Conservation (phyloP, 2,113 vertebrate species). For the Corythornis vintsioides region DNA sequence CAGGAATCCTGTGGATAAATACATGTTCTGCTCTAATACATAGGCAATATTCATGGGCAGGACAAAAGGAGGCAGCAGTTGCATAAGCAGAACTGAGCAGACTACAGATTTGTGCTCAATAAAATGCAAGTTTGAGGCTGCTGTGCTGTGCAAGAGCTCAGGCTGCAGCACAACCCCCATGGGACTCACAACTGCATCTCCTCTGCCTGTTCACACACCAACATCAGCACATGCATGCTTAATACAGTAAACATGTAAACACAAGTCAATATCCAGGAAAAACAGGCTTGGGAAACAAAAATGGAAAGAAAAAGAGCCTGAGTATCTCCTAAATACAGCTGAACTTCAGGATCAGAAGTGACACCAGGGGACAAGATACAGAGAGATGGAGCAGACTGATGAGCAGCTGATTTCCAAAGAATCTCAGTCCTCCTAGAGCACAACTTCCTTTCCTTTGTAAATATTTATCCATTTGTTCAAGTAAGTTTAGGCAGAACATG, state of each 20-base stretch:
- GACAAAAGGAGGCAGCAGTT: neutral
- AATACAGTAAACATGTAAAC: neutral
- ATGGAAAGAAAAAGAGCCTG: neutral
- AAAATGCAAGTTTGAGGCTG: neutral
- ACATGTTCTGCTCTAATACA: accelerated
- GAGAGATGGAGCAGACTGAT: neutral
- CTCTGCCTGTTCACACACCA: neutral
- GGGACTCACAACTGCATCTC: neutral
- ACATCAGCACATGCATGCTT: neutral
- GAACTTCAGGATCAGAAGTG: neutral
- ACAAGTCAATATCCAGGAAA: neutral
- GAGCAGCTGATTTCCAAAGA: neutral
- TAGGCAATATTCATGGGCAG: neutral
- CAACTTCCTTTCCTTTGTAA: neutral
- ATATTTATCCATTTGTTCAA: neutral
- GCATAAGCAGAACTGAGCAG: neutral
- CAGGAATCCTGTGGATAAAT: neutral
- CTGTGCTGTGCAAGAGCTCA: neutral
- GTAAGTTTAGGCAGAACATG: neutral
- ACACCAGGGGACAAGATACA: neutral
- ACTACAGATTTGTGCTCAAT: neutral
- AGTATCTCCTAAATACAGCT: neutral
- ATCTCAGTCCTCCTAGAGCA: neutral
- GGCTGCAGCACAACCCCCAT: accelerated
- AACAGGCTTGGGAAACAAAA: neutral